Evolutionary conservation across 2,888 invertebrate genomes (phyloP).

Genomic region (Rhogogaster chlorosoma): DNA sequence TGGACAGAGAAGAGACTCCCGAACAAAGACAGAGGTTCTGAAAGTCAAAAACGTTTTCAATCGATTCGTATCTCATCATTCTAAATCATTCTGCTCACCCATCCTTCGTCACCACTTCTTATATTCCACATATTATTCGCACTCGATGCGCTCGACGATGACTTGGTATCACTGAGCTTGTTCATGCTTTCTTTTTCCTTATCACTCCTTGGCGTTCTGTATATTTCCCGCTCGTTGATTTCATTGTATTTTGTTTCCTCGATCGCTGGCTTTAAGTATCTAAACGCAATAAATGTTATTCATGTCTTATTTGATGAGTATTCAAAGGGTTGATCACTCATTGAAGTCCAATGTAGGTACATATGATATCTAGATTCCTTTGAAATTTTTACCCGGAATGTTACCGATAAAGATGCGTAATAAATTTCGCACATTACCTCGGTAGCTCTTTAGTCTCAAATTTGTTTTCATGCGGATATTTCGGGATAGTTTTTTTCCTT

Average conservation of each 20-base stretch:
- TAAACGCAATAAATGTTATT: slow-evolving; percentile 26
- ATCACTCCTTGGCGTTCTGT: slow-evolving; percentile 8
- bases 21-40: slow-evolving; percentile 32
- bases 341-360: background rate
- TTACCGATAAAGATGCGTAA: background rate
- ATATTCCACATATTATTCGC: slow-evolving; percentile 21
- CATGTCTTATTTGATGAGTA: no score
- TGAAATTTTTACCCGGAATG: background rate
- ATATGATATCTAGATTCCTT: no score
- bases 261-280: slow-evolving; percentile 58
- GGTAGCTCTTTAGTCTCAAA: slow-evolving; percentile 59
- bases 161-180: slow-evolving; percentile 24
- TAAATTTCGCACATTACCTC: slow-evolving; percentile 55
- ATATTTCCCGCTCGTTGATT: slow-evolving; percentile 63
- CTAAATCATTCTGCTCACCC: slow-evolving; percentile 2
- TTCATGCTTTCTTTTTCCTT: slow-evolving; percentile 16
- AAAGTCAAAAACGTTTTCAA: background rate
- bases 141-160: slow-evolving; percentile 11
- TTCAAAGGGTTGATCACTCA: background rate
- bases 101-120: slow-evolving; percentile 11
- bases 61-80: background rate
- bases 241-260: slow-evolving; percentile 65
- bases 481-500: slow-evolving; percentile 18
- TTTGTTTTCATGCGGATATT: slow-evolving; percentile 54
- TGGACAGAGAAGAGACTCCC: slow-evolving; percentile 24